Evolutionary conservation across 2,888 invertebrate genomes (phyloP).

Genomic region (Leucozona laternaria): DNA sequence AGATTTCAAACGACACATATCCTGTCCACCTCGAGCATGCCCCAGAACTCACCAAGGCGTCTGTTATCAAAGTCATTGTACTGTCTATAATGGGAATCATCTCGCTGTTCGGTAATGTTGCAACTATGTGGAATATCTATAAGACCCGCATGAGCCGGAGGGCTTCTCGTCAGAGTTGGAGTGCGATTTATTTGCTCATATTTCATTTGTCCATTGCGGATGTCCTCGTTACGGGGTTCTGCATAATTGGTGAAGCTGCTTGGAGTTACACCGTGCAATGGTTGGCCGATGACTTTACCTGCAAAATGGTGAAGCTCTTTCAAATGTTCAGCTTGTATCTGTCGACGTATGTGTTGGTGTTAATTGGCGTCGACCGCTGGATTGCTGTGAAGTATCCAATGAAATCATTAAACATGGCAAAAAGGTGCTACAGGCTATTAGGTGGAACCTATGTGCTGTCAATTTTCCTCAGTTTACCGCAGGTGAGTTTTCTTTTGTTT

Average conservation of each 20-base stretch:
- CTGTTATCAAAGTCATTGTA: slow-evolving; percentile 88
- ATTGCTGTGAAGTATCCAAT: slow-evolving; percentile 92
- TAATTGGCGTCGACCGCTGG: slow-evolving; percentile 93
- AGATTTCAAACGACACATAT: slow-evolving; percentile 57
- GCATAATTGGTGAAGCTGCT: slow-evolving; percentile 91
- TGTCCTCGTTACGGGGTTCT: slow-evolving; percentile 91
- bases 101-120: slow-evolving; percentile 90
- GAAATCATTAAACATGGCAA: slow-evolving; percentile 88
- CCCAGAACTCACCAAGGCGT: slow-evolving; percentile 87
- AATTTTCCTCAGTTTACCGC: slow-evolving; percentile 90
- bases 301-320: slow-evolving; percentile 91
- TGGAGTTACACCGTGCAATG: slow-evolving; percentile 93
- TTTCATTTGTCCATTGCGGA: slow-evolving; percentile 93
- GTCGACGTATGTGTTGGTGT: slow-evolving; percentile 92
- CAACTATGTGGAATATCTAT: slow-evolving; percentile 91
- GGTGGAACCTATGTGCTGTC: slow-evolving; percentile 89
- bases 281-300: slow-evolving; percentile 90
- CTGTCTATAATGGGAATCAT: slow-evolving; percentile 89
- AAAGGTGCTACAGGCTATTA: slow-evolving; percentile 88
- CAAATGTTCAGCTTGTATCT: slow-evolving; percentile 93
- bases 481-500: slow-evolving; percentile 86
- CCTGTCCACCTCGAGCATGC: slow-evolving; percentile 86
- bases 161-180: slow-evolving; percentile 87
- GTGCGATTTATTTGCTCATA: slow-evolving; percentile 90
- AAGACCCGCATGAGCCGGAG: slow-evolving; percentile 86